Evolutionary conservation across 2,888 invertebrate species (phyloP).

Genomic region (Trileptium ribeirensis): DNA sequence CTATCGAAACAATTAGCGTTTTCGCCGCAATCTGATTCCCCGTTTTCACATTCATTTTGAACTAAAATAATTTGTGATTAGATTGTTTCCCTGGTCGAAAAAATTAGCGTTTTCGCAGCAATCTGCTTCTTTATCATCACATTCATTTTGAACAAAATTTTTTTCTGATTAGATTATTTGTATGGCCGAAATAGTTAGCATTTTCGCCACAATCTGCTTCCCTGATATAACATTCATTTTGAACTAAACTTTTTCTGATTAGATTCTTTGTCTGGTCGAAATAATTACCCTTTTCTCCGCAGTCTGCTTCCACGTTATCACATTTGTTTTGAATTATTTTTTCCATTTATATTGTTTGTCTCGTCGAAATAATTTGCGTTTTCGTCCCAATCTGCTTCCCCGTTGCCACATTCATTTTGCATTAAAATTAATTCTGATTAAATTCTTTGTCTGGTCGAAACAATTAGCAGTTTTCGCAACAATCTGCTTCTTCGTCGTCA

Average conservation of each 20-base stretch:
- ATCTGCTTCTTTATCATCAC: constrained; percentile 42
- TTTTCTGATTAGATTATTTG: no score
- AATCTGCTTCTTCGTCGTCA: no score
- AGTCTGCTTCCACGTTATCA: constrained; percentile 42
- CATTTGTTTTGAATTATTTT: constrained; percentile 48
- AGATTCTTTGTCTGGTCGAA: no score
- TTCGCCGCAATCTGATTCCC: constrained; percentile 46
- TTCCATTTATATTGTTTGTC: no score
- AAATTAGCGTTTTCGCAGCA: constrained; percentile 48
- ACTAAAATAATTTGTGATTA: no score
- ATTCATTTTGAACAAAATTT: constrained; percentile 46
- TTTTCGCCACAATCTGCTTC: constrained; percentile 47
- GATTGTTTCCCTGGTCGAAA: constrained; percentile 42
- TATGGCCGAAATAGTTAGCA: constrained; percentile 47
- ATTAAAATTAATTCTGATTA: no score
- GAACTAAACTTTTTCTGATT: no score
- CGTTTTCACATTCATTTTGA: constrained; percentile 46
- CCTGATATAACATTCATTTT: constrained; percentile 46
- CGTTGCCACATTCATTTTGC: constrained; percentile 46
- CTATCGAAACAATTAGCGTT: constrained; percentile 49
- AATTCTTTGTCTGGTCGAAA: no score
- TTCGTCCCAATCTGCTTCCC: constrained; percentile 46
- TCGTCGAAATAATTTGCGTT: constrained; percentile 49
- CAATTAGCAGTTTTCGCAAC: no score
- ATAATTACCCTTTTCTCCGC: constrained; percentile 46